Conservation (phyloP, 2,113 vertebrate genomes). For the Pantherophis guttatus region DNA sequence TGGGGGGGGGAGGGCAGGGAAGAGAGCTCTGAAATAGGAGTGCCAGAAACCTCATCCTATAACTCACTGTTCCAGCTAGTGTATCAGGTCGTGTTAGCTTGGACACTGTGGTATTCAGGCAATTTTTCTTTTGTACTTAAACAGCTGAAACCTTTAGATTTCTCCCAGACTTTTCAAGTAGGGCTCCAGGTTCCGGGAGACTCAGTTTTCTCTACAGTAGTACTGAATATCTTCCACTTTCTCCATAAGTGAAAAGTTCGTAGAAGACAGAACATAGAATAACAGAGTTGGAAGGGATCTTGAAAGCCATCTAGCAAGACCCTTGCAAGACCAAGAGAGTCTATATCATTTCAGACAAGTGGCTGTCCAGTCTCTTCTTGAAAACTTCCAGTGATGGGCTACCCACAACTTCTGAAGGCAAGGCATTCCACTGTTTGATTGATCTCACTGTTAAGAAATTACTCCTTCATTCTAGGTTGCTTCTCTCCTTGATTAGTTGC, state of each 20-base stretch:
- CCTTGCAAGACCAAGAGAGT: too few relatives aligned
- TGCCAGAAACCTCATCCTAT: neutral
- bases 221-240: conserved; percentile 35
- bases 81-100: conserved; percentile 47
- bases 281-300: too few relatives aligned
- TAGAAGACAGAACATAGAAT: too few relatives aligned
- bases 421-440: too few relatives aligned
- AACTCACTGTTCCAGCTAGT: conserved; percentile 32
- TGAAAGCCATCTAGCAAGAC: too few relatives aligned
- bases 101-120: conserved; percentile 55
- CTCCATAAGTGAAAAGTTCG: conserved; percentile 35
- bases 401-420: too few relatives aligned
- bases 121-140: conserved; percentile 63
- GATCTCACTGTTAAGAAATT: too few relatives aligned
- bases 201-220: neutral
- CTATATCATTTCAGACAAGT: too few relatives aligned
- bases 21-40: conserved; percentile 3
- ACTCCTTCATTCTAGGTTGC: too few relatives aligned
- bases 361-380: too few relatives aligned
- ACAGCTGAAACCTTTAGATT: conserved; percentile 66
- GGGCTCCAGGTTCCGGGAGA: conserved; percentile 48
- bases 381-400: too few relatives aligned
- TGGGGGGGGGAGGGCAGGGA: neutral
- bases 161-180: conserved; percentile 60
- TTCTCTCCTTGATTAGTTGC: too few relatives aligned